Evolutionary conservation across 2,797 vertebrate genomes (phyloP).

Genomic region (Todus mexicanus): DNA sequence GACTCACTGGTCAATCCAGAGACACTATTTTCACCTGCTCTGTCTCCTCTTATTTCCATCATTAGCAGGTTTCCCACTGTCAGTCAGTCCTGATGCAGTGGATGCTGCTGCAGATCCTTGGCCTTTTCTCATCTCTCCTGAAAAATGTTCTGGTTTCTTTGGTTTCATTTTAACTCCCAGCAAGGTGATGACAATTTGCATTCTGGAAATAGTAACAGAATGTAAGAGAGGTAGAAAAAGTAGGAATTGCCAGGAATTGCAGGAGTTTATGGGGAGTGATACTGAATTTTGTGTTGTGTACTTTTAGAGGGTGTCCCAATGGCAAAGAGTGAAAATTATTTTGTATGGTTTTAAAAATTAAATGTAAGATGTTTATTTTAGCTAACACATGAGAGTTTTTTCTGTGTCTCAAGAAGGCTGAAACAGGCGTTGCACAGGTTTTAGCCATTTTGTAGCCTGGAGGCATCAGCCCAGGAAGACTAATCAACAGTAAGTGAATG

Average conservation of each 20-base stretch:
- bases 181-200: background rate
- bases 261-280: background rate
- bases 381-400: background rate
- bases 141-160: background rate
- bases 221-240: background rate
- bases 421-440: background rate
- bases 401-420: background rate
- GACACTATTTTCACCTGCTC: background rate
- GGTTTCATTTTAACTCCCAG: background rate
- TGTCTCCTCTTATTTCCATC: background rate
- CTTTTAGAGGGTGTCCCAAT: background rate
- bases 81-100: background rate
- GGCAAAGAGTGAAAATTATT: background rate
- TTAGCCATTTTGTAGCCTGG: background rate
- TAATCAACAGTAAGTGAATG: background rate
- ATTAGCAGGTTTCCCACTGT: background rate
- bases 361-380: background rate
- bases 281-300: background rate
- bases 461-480: background rate
- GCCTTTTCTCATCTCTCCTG: background rate
- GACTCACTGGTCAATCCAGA: background rate
- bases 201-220: background rate
- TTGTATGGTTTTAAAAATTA: background rate
- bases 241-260: background rate
- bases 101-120: background rate